Conservation (phyloP, 2,888 invertebrate genomes). For the Sthenelais limicola region DNA sequence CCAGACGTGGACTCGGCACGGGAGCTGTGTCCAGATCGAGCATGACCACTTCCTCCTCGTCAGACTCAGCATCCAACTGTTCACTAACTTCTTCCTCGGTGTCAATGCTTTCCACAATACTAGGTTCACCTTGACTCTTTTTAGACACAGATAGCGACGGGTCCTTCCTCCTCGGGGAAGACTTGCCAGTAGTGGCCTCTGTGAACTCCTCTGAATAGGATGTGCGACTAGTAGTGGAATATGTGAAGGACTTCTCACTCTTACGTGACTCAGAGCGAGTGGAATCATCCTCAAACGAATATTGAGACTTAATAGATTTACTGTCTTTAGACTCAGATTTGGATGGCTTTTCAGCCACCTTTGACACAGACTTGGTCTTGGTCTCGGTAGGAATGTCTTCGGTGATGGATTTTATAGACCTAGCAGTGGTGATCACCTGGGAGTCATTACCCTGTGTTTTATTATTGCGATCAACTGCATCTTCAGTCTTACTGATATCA, state of each 20-base stretch:
- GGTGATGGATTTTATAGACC: conserved; percentile 5
- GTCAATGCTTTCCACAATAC: conserved; percentile 24
- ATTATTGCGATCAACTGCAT: not conserved
- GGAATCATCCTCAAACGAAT: conserved; percentile 24
- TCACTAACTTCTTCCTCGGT: conserved; percentile 55
- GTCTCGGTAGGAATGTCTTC: conserved; percentile 14
- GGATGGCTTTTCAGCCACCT: not conserved
- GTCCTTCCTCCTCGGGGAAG: not conserved
- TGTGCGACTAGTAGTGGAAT: conserved; percentile 21
- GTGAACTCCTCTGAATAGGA: conserved; percentile 40
- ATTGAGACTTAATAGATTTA: conserved; percentile 8
- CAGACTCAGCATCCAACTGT: conserved; percentile 46
- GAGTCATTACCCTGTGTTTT: not conserved
- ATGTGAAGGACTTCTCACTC: conserved; percentile 33
- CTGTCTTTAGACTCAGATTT: conserved; percentile 2
- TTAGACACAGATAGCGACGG: not conserved
- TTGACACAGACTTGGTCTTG: not conserved
- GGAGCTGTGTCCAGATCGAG: conserved; percentile 7
- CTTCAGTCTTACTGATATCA: conserved; percentile 21
- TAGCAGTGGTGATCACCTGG: not conserved
- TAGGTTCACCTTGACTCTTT: not conserved
- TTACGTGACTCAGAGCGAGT: conserved; percentile 5
- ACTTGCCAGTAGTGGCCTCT: not conserved
- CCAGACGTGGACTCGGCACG: conserved; percentile 18
- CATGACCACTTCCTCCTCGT: conserved; percentile 10